Evolutionary conservation across 2,888 invertebrate species (phyloP), one percentile per base, ranked within the genome.

Genomic region (Hypena proboscidalis): DNA sequence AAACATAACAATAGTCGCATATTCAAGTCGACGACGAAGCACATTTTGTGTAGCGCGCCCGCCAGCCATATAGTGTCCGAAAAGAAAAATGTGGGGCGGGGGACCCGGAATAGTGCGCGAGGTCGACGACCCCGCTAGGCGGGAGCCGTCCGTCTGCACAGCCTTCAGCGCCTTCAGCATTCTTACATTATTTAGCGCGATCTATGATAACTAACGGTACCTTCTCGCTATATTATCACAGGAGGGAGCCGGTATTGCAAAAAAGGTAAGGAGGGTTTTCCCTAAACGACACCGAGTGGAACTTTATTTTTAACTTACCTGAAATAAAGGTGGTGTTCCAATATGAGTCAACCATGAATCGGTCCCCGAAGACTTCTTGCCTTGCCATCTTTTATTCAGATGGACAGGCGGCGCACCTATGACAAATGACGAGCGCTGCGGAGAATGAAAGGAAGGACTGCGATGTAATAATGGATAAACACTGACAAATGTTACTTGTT

Each of bases 81-180:
- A 83, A 85, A 87, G 86, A 86, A 87, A 88, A 87, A 85, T 86
- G 76, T 82, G 78, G 82, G 80, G 77, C 78, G 82, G 79, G 77
- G 70, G 74, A 70, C 63, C 67, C 69, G 74, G 74, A 69, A 78
- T 72, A 75, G 62, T 57, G 72, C 58, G 73, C 61, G 77, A 53
- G 88, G 85, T 85, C 86, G 66, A 75, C 70, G 86, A 86, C 82
- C 89, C 67, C 76, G 59, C 34, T 51, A 60, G 58, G 60, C 63
- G 71, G 64, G 67, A 59, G 62, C 50, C 64, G 66, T 67, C 53
- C 66, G 72, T 63, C 65, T 72, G 48, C 67, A 65, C 60, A 64
- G 67, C 70, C 77, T 74, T 72, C 74, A 77, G 72, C 75, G 74
- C 73, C 74, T 75, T 69, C 73, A 74, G 72, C 70, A 74, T 77